phyloP scores from a whole-genome alignment of 2,113 vertebrate genomes.

The Ploceus nigricollis region DNA sequence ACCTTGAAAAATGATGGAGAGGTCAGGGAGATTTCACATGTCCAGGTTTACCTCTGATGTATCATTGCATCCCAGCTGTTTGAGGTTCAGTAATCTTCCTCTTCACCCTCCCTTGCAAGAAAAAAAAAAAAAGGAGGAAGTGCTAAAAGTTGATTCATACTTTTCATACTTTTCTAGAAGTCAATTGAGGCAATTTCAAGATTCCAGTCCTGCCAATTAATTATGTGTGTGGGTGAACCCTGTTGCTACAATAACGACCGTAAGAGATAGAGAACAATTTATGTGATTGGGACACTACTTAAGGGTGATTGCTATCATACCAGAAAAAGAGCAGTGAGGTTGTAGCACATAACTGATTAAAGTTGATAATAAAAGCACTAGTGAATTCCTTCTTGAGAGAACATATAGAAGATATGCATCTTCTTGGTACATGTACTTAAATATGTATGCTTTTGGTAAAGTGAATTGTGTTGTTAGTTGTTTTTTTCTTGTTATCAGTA shows the following conservation, averaged over 20 bases:
- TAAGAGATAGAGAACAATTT: neutral
- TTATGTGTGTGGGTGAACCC: neutral
- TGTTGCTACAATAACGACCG: neutral
- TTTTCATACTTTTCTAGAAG: constrained; percentile 10
- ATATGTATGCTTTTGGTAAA: neutral
- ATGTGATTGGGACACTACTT: neutral
- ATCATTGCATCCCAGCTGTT: neutral
- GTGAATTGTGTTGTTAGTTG: neutral
- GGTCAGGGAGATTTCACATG: neutral
- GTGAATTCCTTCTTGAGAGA: neutral
- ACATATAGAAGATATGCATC: neutral
- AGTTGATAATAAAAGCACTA: neutral
- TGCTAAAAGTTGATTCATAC: constrained; percentile 2
- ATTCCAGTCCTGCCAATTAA: neutral
- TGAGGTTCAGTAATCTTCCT: neutral
- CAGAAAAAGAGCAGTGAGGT: neutral
- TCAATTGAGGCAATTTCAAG: neutral
- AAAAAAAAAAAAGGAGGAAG: neutral
- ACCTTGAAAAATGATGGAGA: neutral
- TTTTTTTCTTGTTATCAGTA: neutral
- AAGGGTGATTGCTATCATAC: neutral
- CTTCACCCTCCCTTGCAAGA: neutral
- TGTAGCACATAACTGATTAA: neutral
- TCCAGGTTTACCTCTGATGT: neutral
- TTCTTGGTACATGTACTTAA: neutral